phyloP scores from a whole-genome alignment of 2,888 invertebrate species.

The Drosophila borborema region DNA sequence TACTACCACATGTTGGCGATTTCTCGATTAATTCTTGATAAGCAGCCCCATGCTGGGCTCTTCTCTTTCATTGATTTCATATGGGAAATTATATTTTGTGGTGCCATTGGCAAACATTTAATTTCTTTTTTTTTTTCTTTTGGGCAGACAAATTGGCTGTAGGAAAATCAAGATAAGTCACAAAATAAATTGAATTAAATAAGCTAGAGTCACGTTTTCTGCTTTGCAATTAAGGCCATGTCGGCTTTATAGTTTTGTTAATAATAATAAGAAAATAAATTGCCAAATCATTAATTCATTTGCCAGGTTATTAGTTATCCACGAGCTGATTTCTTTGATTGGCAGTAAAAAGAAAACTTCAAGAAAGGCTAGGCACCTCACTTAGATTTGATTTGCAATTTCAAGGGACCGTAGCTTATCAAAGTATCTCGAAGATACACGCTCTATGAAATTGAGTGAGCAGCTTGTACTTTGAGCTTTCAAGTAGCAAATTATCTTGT shows the following conservation, averaged over 20 bases:
- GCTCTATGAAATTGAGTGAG: slow-evolving; percentile 38
- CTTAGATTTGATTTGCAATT: slow-evolving; percentile 27
- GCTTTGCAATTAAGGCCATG: slow-evolving; percentile 53
- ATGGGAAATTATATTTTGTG: slow-evolving; percentile 27
- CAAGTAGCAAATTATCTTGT: slow-evolving; percentile 80
- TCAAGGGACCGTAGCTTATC: slow-evolving; percentile 31
- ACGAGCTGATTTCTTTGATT: slow-evolving; percentile 30
- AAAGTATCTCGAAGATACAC: slow-evolving; percentile 49
- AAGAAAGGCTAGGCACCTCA: slow-evolving; percentile 29
- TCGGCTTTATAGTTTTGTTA: slow-evolving; percentile 33
- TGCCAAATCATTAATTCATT: slow-evolving; percentile 69
- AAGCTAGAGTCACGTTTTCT: slow-evolving; percentile 66
- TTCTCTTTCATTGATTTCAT: slow-evolving; percentile 30
- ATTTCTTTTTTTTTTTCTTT: slow-evolving; percentile 1
- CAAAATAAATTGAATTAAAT: slow-evolving; percentile 64
- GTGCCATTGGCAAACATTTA: slow-evolving; percentile 19
- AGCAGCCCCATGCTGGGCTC: slow-evolving; percentile 30
- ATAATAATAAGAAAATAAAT: slow-evolving; percentile 49
- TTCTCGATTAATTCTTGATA: background rate
- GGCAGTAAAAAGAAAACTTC: slow-evolving; percentile 15
- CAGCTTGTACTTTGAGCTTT: slow-evolving; percentile 36
- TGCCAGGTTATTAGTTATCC: slow-evolving; percentile 44
- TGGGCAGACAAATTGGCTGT: slow-evolving; percentile 28
- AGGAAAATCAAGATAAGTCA: slow-evolving; percentile 46
- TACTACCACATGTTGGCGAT: background rate